Conservation (phyloP, 2,888 invertebrate species). For the Pantelozetes paolii region DNA sequence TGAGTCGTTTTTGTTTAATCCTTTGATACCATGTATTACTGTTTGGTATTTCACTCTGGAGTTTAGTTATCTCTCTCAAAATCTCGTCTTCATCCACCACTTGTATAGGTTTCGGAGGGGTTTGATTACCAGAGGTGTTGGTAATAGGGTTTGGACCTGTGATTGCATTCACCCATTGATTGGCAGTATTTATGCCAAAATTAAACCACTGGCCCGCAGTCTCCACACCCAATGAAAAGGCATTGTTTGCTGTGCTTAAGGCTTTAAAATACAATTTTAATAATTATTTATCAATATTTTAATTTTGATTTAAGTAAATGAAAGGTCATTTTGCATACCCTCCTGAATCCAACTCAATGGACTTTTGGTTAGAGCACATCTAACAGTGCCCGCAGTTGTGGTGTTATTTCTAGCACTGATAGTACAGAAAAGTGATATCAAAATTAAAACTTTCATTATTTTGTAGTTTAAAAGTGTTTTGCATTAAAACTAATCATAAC, state of each 20-base stretch:
- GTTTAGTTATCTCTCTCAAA: background rate
- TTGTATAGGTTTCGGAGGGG: background rate
- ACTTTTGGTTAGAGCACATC: background rate
- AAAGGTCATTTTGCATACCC: background rate
- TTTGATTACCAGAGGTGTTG: background rate
- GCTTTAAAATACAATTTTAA: background rate
- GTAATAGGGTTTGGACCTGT: too few species aligned
- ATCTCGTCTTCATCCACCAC: background rate
- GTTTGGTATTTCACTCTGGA: background rate
- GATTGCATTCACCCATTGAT: background rate
- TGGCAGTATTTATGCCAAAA: background rate
- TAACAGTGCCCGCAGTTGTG: background rate
- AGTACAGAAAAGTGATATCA: too few species aligned
- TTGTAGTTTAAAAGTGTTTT: too few species aligned
- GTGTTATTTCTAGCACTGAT: background rate
- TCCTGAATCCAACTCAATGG: constrained; percentile 4
- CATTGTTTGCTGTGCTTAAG: background rate
- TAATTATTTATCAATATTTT: background rate
- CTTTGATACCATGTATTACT: background rate
- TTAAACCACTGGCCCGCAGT: background rate
- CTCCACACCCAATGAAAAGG: background rate
- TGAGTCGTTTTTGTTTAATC: background rate
- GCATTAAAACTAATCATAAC: too few species aligned
- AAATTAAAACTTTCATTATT: too few species aligned
- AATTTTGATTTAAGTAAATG: background rate